Base-by-base conservation (phyloP, 2,888 invertebrate species). In the Drosophila buzzatii region DNA sequence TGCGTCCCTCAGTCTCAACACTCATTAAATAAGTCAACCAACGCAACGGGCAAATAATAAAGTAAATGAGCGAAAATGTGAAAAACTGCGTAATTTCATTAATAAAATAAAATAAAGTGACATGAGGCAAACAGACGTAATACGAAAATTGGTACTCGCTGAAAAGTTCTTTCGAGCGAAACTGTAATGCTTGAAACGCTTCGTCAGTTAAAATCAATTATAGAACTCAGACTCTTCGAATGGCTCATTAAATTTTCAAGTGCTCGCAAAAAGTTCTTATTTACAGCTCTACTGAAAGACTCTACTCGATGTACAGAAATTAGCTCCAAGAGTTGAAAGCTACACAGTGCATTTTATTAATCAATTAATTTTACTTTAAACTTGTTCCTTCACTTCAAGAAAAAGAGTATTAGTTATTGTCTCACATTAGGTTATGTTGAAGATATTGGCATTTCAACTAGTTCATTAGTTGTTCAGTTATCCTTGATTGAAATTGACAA, bases 31-130 rank as follows among this genome's bases (percentile, higher is more conserved):
- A 73, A 66, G 81, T 76, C 69, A 73, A 77, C 65, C 76, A 72
- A 83, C 72, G 69, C 66, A 58, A 60, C 56, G 57, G 56, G 47
- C 57, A 69, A 63, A 69, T 49, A 65, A 65, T 69, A 73, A 73
- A 58, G 64, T 35, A 64, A 37, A n/a, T 35, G 47, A 47, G 12
- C 1, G 16, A 35, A 42, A 49, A 20, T 0, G 12, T 16, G 27
- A 23, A 27, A 85, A 84, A 84, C 70, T 64, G 77, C 70, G 87
- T 67, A 76, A 79, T 84, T 81, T 85, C 76, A 70, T 86, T 83
- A 86, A 89, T 89, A 76, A 79, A 81, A 89, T 73, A 80, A 77
- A 53, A 42, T 14, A 12, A 44, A 67, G 49, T 16, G 33, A n/a
- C 8, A 41, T 31, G 23, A 41, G 41, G 41, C 12, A 31, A 35